Evolutionary conservation across 2,113 vertebrate genomes (phyloP).

Genomic region (Leuciscus idus): DNA sequence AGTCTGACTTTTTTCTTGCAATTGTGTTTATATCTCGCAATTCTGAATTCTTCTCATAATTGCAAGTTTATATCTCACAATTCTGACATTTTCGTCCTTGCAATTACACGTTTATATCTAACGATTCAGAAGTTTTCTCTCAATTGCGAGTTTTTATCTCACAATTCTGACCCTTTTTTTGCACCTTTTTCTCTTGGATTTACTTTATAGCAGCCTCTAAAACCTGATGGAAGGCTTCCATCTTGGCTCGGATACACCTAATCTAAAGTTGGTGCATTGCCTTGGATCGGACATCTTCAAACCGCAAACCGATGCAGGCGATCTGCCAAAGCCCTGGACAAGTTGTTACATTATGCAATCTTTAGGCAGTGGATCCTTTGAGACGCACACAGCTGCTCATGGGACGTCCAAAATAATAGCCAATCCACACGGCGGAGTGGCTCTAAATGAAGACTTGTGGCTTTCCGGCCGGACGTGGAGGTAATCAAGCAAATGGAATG

Average conservation of each 20-base stretch:
- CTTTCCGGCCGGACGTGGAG: slow-evolving; percentile 7
- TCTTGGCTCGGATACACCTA: background rate
- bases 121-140: too few relatives aligned
- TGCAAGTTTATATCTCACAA: too few relatives aligned
- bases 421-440: slow-evolving; percentile 12
- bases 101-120: too few relatives aligned
- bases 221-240: background rate
- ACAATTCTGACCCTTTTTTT: too few relatives aligned
- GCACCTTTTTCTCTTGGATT: too few relatives aligned
- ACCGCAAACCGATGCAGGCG: background rate
- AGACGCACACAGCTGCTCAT: background rate
- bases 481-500: slow-evolving; percentile 38
- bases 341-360: slow-evolving; percentile 53
- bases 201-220: too few relatives aligned
- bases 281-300: slow-evolving; percentile 31
- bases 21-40: too few relatives aligned
- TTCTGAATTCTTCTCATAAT: too few relatives aligned
- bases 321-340: slow-evolving; percentile 51
- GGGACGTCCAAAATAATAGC: slow-evolving; percentile 41
- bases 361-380: slow-evolving; percentile 42
- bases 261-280: slow-evolving; percentile 7
- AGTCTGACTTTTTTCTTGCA: too few relatives aligned
- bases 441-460: slow-evolving; percentile 36
- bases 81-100: too few relatives aligned
- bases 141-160: too few relatives aligned